Conservation (phyloP, 2,797 vertebrate genomes). For the Oreonectes daqikongensis region DNA sequence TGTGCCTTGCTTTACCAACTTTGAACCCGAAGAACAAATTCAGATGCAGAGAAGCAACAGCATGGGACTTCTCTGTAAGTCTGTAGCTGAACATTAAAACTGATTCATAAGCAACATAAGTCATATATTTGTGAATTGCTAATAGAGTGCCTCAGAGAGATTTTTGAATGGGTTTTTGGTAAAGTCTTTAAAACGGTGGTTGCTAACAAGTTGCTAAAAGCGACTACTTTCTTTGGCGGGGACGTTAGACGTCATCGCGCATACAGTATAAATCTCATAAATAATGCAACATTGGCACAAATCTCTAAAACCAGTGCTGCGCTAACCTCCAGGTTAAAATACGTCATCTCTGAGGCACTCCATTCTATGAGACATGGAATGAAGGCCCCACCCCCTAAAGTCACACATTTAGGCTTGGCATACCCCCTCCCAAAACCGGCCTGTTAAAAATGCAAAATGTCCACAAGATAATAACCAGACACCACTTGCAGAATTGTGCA, state of each 20-base stretch:
- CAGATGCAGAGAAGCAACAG: constrained; percentile 90
- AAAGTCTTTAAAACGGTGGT: too few relatives aligned
- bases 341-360: too few relatives aligned
- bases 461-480: background rate
- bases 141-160: too few relatives aligned
- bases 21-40: constrained; percentile 83
- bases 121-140: background rate
- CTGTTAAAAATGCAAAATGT: background rate
- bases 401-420: background rate
- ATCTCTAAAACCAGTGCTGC: too few relatives aligned
- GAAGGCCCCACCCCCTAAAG: background rate
- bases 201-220: too few relatives aligned
- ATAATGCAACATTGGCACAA: too few relatives aligned
- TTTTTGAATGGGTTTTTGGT: too few relatives aligned
- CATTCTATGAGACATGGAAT: background rate
- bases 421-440: background rate
- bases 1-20: constrained; percentile 85
- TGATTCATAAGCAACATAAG: too few relatives aligned
- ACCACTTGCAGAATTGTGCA: background rate
- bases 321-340: too few relatives aligned
- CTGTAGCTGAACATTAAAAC: constrained; percentile 28
- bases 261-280: too few relatives aligned
- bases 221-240: too few relatives aligned
- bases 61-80: constrained; percentile 93
- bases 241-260: too few relatives aligned